Base-by-base conservation (phyloP, 1,140 invertebrate species). In the Thaumatotibia leucotreta region DNA sequence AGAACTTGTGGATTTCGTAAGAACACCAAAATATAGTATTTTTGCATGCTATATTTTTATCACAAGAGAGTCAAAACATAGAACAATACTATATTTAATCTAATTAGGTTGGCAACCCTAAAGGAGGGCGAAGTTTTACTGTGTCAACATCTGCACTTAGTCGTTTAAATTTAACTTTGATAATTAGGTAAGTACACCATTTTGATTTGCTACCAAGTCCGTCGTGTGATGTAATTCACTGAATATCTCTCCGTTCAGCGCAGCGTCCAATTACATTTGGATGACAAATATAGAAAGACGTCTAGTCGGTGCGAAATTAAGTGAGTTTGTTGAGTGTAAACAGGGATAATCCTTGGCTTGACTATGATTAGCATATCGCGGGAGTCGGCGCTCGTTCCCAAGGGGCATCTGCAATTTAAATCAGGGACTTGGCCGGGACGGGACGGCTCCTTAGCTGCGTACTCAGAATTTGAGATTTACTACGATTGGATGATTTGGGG, bases 281-380 rank as follows among this genome's bases (percentile, higher is more conserved):
- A 65, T 63, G 74, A 75, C 77, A 82, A 83, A 84, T 84, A 83
- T 85, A 77, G 76, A 72, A 80, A 80, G 86, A 83, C 77, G 80
- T 79, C 79, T 82, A 24, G 82, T 86, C 80, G 81, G 79, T 71
- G 73, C 74, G 75, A 90, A 90, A 88, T 90, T 88, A 90, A 90
- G 86, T 88, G 83, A 88, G 84, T 90, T 90, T 88, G 88, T 89
- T 87, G 86, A 88, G 88, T 88, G 88, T 90, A 90, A 90, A 90
- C 86, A 88, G 86, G 88, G 86, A 88, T 90, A 88, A 90, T 90
- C 86, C 88, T 86, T 84, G 76, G 84, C 88, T 90, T 86, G 86
- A 77, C 85, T 88, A 84, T 90, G 88, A 90, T 90, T 90, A 90
- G 86, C 86, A 90, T 90, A 86, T 86, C 88, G 84, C 84, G 83